A percentile compares a stretch with the other conserved stretches of the same genome.
These are phyloP conservation scores for Amazona guildingii DNA, from an alignment of 2,113 vertebrate species.

Conservation along the genomic window DNA sequence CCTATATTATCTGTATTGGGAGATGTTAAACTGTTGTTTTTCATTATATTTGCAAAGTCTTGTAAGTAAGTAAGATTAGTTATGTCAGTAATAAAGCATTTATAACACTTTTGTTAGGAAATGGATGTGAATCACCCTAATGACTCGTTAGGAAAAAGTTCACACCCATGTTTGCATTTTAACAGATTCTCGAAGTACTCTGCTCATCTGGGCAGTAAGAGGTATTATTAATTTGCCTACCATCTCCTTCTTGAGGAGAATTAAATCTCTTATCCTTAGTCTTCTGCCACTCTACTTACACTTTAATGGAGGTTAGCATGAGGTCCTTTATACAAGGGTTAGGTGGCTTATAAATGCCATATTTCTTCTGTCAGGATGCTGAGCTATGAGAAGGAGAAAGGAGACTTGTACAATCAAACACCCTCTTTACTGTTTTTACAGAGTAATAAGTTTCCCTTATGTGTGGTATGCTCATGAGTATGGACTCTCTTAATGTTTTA, in stretches of 20 bases:
- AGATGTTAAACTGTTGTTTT: neutral
- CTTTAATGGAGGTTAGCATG: neutral
- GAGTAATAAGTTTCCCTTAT: neutral
- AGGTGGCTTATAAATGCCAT: neutral
- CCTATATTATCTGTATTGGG: neutral
- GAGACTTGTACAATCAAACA: neutral
- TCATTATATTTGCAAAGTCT: neutral
- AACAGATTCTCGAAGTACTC: neutral
- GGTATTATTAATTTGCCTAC: neutral
- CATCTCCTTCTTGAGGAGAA: neutral
- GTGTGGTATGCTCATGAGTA: neutral
- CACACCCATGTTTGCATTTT: neutral
- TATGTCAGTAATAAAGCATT: neutral
- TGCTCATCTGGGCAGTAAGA: neutral
- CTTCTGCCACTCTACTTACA: neutral
- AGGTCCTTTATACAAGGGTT: neutral
- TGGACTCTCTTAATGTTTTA: neutral
- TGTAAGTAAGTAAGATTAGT: neutral
- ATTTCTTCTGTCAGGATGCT: neutral
- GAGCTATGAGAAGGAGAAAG: neutral
- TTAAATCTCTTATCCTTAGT: neutral
- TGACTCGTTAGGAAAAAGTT: neutral
- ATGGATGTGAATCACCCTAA: neutral
- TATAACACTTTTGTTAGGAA: neutral
- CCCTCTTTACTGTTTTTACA: neutral